Percentiles rank a stretch among this genome's conserved stretches.
These are phyloP conservation scores for Lutraria lutraria DNA, from an alignment of 2,888 invertebrate genomes.

Conservation along the genomic window DNA sequence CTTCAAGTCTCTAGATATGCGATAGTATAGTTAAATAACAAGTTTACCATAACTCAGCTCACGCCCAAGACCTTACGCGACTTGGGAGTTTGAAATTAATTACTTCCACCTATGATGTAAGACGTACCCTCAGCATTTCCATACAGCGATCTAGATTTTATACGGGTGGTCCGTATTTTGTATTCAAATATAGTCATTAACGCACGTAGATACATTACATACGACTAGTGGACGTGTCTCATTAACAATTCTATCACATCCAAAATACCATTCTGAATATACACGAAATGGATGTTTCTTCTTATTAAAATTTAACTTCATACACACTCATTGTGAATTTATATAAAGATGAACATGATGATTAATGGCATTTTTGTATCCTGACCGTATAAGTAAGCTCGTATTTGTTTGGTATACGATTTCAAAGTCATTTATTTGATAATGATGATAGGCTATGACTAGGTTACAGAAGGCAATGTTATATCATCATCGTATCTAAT, in stretches of 20 bases:
- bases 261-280: conserved; percentile 3
- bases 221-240: neutral
- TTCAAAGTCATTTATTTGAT: conserved; percentile 45
- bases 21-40: neutral
- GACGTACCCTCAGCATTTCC: neutral
- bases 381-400: neutral
- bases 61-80: neutral
- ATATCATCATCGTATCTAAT: neutral
- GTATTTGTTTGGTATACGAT: conserved; percentile 41
- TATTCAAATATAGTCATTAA: conserved; percentile 6
- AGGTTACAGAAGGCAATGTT: neutral
- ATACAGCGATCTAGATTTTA: neutral
- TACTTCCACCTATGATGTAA: neutral
- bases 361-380: conserved; percentile 26
- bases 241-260: neutral
- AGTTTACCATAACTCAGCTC: neutral
- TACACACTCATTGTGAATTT: conserved; percentile 22
- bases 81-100: neutral
- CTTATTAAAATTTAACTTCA: conserved; percentile 4
- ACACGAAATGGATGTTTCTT: conserved; percentile 3
- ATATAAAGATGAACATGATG: neutral
- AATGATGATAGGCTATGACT: conserved; percentile 29
- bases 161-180: neutral
- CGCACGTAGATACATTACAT: neutral
- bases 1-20: neutral